Evolutionary conservation across 2,888 invertebrate genomes (phyloP).

Genomic region (Melipona beecheii): DNA sequence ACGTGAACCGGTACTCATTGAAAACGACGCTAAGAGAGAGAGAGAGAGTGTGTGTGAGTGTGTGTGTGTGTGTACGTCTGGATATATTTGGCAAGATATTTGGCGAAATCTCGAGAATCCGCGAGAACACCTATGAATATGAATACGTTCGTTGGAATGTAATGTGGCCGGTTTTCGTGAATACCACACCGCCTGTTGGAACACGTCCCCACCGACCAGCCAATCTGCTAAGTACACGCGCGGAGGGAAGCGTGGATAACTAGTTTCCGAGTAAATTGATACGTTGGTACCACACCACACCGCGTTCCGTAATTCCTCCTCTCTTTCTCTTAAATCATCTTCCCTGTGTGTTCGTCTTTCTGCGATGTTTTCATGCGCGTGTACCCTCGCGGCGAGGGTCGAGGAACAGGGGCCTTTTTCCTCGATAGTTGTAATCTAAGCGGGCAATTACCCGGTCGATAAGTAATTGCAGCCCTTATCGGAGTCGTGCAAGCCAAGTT

Average conservation of each 20-base stretch:
- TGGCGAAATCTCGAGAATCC: constrained; percentile 47
- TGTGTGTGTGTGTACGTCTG: constrained; percentile 3
- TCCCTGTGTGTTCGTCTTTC: background rate
- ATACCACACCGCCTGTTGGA: constrained; percentile 2
- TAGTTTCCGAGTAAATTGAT: constrained; percentile 54
- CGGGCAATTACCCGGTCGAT: constrained; percentile 51
- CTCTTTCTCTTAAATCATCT: no score
- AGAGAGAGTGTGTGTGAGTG: no score
- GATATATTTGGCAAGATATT: constrained; percentile 42
- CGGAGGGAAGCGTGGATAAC: constrained; percentile 34
- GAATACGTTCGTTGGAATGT: constrained; percentile 38
- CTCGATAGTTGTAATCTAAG: constrained; percentile 44
- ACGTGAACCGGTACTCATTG: constrained; percentile 59
- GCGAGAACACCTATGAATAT: constrained; percentile 49
- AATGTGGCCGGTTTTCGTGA: constrained; percentile 42
- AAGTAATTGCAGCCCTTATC: constrained; percentile 44
- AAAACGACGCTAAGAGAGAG: background rate
- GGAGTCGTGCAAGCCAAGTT: constrained; percentile 16
- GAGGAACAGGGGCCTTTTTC: constrained; percentile 30
- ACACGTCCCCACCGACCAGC: background rate
- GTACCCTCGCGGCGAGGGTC: constrained; percentile 24
- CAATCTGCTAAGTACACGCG: constrained; percentile 44
- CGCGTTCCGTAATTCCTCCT: background rate
- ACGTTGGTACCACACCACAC: constrained; percentile 23
- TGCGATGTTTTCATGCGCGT: constrained; percentile 33